These are phyloP conservation scores for Ranitomeya imitator DNA, from an alignment of 2,113 vertebrate species.

Conservation along the genomic window DNA sequence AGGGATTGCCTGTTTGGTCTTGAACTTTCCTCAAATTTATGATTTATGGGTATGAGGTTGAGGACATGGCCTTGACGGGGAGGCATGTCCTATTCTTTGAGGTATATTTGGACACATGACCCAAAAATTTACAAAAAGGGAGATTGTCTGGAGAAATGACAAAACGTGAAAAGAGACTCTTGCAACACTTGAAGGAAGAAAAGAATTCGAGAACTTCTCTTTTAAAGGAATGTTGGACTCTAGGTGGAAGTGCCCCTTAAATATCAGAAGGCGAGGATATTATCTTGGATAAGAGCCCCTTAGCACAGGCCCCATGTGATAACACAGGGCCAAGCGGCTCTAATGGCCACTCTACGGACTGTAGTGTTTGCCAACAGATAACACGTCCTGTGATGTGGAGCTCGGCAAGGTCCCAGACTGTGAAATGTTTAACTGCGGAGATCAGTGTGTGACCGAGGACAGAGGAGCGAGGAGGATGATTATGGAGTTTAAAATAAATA, in stretches of 20 bases:
- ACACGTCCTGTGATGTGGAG: neutral
- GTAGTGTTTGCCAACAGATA: constrained; percentile 9
- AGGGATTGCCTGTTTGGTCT: no score
- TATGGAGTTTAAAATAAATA: neutral
- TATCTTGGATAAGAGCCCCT: neutral
- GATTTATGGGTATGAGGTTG: neutral
- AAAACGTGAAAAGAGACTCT: neutral
- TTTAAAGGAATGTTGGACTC: neutral
- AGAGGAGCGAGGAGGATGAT: neutral
- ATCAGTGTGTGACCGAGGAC: neutral
- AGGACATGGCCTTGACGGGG: neutral
- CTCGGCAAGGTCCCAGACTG: neutral
- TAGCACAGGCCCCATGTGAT: neutral
- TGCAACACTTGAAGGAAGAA: neutral
- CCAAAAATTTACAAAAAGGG: neutral
- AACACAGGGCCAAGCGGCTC: neutral
- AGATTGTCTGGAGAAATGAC: neutral
- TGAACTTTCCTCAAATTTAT: neutral
- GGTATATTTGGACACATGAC: neutral
- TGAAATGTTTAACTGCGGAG: neutral
- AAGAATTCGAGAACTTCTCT: neutral
- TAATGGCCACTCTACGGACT: neutral
- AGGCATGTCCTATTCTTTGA: neutral
- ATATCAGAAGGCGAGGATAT: neutral
- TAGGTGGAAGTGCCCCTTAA: neutral